These are phyloP conservation scores for Muscicapa striata DNA, from an alignment of 2,797 vertebrate genomes.

Conservation along the genomic window DNA sequence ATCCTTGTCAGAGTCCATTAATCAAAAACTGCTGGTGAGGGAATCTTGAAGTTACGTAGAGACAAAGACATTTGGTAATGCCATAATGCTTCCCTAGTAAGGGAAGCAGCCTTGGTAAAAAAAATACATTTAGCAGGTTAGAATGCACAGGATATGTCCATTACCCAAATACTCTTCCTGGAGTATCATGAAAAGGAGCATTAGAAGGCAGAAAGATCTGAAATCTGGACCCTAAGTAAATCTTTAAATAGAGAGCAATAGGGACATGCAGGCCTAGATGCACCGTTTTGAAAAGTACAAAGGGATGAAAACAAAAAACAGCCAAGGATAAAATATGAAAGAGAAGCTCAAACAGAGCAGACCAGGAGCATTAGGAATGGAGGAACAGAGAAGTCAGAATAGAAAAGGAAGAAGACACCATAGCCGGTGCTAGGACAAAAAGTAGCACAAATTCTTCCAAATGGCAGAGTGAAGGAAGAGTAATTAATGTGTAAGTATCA, in stretches of 20 bases:
- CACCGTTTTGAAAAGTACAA: neutral
- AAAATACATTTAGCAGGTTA: conserved; percentile 29
- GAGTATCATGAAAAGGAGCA: neutral
- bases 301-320: neutral
- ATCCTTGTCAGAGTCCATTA: neutral
- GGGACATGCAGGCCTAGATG: neutral
- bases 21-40: neutral
- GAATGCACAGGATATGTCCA: neutral
- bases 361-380: neutral
- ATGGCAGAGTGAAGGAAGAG: neutral
- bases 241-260: neutral
- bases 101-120: neutral
- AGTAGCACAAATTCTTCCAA: neutral
- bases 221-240: neutral
- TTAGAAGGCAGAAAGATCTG: neutral
- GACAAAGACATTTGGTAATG: conserved; percentile 16
- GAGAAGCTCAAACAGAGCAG: neutral
- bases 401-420: neutral
- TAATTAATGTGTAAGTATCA: neutral
- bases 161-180: neutral
- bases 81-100: neutral
- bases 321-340: neutral
- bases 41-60: conserved; percentile 6
- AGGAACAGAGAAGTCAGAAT: neutral
- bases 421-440: neutral